Evolutionary conservation across 2,797 vertebrate species (phyloP).

Genomic region (Zalophus californianus): DNA sequence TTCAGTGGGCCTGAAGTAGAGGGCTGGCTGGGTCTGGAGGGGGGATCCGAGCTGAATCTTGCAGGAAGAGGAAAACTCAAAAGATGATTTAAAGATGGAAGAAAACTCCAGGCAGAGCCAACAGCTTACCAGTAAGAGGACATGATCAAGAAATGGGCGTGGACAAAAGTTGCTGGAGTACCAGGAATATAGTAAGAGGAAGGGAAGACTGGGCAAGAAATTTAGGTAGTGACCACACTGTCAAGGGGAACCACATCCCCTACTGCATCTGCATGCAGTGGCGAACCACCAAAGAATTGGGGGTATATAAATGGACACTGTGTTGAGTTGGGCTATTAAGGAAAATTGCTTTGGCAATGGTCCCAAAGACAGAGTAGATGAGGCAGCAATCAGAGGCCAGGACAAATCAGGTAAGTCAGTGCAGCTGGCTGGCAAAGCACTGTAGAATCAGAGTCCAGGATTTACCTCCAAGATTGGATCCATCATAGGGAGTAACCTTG

Average conservation of each 20-base stretch:
- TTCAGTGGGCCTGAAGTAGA: background rate
- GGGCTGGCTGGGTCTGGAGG: background rate
- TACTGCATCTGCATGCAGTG: background rate
- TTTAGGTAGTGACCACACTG: background rate
- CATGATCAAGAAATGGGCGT: background rate
- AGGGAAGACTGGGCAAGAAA: background rate
- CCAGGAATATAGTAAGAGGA: background rate
- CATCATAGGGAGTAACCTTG: background rate
- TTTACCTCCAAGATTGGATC: background rate
- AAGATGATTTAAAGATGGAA: background rate
- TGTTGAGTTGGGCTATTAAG: background rate
- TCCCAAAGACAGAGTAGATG: background rate
- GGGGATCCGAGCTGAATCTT: background rate
- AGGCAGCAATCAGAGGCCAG: conserved; percentile 21
- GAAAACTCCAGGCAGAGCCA: background rate
- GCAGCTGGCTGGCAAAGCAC: background rate
- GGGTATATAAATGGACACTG: background rate
- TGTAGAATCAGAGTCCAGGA: background rate
- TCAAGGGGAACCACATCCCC: background rate
- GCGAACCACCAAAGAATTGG: background rate
- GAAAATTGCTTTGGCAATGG: background rate
- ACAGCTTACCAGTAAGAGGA: background rate
- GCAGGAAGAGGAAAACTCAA: background rate
- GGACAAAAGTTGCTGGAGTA: background rate
- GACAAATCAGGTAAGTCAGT: background rate